Conservation (phyloP, 2,888 invertebrate genomes). For the Pristionchus maxplancki region DNA sequence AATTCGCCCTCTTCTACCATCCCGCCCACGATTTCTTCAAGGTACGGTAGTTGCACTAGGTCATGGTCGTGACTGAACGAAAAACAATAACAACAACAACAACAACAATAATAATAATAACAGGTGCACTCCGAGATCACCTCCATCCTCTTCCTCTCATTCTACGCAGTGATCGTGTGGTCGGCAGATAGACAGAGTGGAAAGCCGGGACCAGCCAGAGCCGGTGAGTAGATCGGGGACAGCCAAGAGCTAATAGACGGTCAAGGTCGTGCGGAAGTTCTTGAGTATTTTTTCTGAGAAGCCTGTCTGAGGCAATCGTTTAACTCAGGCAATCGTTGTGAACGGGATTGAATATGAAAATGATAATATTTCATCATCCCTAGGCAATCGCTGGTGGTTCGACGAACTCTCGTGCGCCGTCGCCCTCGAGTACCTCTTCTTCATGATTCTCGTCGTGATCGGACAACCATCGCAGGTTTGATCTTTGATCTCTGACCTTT, state of each 20-base stretch:
- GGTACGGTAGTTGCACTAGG: neutral
- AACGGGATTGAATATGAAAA: too few species aligned
- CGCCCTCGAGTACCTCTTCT: slow-evolving; percentile 83
- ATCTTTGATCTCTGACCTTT: neutral
- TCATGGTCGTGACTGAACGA: too few species aligned
- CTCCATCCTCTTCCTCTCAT: slow-evolving; percentile 83
- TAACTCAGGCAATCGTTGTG: neutral
- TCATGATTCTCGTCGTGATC: slow-evolving; percentile 83
- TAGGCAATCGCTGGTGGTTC: slow-evolving; percentile 70
- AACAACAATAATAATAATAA: too few species aligned
- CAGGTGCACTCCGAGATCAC: slow-evolving; percentile 85
- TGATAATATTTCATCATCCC: neutral
- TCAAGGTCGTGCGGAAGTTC: too few species aligned
- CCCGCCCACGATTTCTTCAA: slow-evolving; percentile 84
- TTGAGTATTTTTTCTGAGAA: too few species aligned
- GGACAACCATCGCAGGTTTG: slow-evolving; percentile 78
- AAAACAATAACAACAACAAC: too few species aligned
- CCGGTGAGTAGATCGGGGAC: slow-evolving; percentile 44
- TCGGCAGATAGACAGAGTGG: slow-evolving; percentile 81
- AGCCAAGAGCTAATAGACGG: too few species aligned
- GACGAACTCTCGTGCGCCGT: slow-evolving; percentile 77
- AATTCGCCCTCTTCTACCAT: slow-evolving; percentile 87
- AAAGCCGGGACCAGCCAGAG: slow-evolving; percentile 55
- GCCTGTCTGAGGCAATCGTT: too few species aligned
- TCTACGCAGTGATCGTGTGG: slow-evolving; percentile 83